These are phyloP conservation scores for Caradrina clavipalpis DNA, from an alignment of 2,888 invertebrate genomes.

Conservation along the genomic window DNA sequence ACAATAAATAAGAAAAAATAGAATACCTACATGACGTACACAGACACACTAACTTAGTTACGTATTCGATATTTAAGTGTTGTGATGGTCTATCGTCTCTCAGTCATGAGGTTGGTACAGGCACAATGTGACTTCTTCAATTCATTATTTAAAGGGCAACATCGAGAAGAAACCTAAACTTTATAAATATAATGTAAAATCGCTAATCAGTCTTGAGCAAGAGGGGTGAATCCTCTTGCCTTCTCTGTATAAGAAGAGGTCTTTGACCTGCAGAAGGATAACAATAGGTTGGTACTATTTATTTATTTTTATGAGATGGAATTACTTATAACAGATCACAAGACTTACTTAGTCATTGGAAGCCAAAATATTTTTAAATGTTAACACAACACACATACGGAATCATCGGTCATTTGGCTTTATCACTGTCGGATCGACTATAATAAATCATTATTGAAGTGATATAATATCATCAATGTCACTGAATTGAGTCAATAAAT, in stretches of 20 bases:
- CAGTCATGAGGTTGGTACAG: no score
- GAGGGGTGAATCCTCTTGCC: no score
- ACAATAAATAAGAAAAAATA: conserved; percentile 33
- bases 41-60: conserved; percentile 11
- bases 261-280: no score
- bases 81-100: no score
- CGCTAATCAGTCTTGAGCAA: no score
- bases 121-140: no score
- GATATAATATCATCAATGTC: not conserved
- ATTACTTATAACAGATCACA: not conserved
- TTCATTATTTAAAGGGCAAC: no score
- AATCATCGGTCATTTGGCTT: not conserved
- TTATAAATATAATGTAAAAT: no score
- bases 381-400: not conserved
- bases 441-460: not conserved
- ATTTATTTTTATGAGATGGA: no score
- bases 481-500: conserved; percentile 20
- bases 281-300: no score
- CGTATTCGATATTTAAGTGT: conserved; percentile 13
- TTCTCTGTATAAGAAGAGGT: no score
- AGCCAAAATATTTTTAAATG: not conserved
- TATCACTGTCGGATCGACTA: not conserved
- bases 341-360: not conserved
- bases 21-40: conserved; percentile 13
- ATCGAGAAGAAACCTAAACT: no score